Evolutionary conservation across 2,888 invertebrate genomes (phyloP), one percentile per base, ranked within the genome.

Genomic region (Iphiclides podalirius): DNA sequence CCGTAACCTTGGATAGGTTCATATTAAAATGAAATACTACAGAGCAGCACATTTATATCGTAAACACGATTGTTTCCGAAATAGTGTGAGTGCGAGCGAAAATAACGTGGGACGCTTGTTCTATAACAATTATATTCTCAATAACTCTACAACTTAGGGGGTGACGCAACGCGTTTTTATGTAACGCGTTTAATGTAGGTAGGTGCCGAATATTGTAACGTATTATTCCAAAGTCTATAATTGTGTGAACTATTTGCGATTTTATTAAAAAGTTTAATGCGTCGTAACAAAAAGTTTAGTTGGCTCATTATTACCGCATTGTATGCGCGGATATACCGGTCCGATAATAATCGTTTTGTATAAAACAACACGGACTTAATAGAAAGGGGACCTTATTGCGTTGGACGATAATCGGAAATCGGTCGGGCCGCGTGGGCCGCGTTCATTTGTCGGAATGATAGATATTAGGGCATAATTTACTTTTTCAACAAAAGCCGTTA

Each of bases 381-480:
- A 9, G 12, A 45, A 1, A 40, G 0, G 14, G 34, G n/a, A 31
- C 40, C 44, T 17, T 50, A 50, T 17, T 4, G 12, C 12, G 4
- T 1, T 8, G 12, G n/a, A n/a, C 1, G 11, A 34, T 31, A 36
- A 15, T 6, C 20, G 13, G 36, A 17, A 17, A 28, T 45, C 28
- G 23, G 1, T 39, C 16, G 44, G 15, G 12, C 7, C 35, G 2
- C 9, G 6, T 1, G 6, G 6, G n/a, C 7, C 12, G 12, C 28
- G 16, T 13, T 20, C 44, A 35, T 50, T 44, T 35, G 35, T 15
- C 12, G 36, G 20, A 51, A 51, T 51, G 31, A 45, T 45, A 51
- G 41, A 41, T 51, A 51, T 45, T 51, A 46, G 34, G 45, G 36
- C 20, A 51, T 41, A 45, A 51, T 51, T 51, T 51, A 23, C 40